Conservation (phyloP, 1,140 invertebrate genomes). For the Heliconius melpomene region DNA sequence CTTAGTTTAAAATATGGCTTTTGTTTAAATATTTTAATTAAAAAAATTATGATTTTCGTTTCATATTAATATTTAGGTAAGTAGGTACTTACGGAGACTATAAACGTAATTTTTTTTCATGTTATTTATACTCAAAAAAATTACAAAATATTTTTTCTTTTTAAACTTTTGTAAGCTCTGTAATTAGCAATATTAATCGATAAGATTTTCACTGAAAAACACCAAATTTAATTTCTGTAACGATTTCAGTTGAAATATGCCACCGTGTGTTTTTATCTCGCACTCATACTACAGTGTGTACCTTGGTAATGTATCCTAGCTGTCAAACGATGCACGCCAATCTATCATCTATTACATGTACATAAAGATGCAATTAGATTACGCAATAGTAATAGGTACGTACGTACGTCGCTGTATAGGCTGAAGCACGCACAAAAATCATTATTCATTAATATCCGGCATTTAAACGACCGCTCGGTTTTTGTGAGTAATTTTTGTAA, state of each 20-base stretch:
- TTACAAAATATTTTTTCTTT: not conserved
- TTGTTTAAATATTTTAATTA: too few species aligned
- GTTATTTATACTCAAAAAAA: too few species aligned
- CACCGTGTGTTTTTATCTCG: conserved; percentile 13
- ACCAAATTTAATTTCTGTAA: not conserved
- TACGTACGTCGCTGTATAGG: conserved; percentile 20
- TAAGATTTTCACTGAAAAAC: not conserved
- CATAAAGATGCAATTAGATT: conserved; percentile 36
- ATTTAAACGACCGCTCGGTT: conserved; percentile 46
- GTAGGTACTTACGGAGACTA: too few species aligned
- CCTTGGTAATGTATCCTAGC: conserved; percentile 25
- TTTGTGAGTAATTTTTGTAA: conserved; percentile 50
- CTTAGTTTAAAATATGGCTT: too few species aligned
- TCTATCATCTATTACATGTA: conserved; percentile 27
- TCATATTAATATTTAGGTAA: too few species aligned
- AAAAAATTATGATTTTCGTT: too few species aligned
- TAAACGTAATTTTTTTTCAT: too few species aligned
- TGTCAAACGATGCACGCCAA: conserved; percentile 27
- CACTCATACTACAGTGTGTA: not conserved
- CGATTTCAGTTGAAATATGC: not conserved
- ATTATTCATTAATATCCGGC: conserved; percentile 60
- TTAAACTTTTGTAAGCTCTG: not conserved
- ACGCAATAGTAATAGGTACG: conserved; percentile 25
- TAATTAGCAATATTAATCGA: not conserved
- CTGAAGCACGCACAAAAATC: conserved; percentile 54